These are phyloP conservation scores for Candoia aspera DNA, from an alignment of 2,113 vertebrate genomes.

Conservation along the genomic window DNA sequence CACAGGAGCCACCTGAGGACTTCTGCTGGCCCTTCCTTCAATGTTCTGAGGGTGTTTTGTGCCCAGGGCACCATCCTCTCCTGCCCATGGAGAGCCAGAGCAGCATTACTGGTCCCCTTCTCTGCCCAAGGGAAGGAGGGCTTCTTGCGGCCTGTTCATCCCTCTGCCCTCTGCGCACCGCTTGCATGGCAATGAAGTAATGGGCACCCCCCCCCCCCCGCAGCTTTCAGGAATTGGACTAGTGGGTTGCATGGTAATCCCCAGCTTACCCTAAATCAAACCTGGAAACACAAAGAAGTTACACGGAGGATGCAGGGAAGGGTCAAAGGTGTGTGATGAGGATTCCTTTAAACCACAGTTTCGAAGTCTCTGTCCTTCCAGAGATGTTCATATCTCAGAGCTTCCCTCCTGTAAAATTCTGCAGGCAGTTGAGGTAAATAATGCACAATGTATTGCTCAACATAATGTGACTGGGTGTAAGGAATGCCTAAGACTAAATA, in stretches of 20 bases:
- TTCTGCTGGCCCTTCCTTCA: background rate
- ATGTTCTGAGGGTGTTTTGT: background rate
- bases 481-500: too few relatives aligned
- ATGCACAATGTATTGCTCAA: too few relatives aligned
- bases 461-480: too few relatives aligned
- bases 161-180: background rate
- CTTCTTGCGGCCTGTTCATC: background rate
- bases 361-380: background rate
- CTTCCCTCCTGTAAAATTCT: background rate
- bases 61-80: background rate
- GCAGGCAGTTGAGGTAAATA: constrained; percentile 58
- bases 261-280: background rate
- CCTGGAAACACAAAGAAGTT: background rate
- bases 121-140: background rate
- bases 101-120: background rate
- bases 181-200: background rate
- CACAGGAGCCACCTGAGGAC: background rate
- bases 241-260: background rate
- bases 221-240: background rate
- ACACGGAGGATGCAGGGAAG: background rate
- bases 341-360: background rate
- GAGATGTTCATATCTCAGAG: background rate
- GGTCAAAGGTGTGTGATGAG: background rate
- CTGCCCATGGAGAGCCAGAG: background rate
- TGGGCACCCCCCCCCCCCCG: background rate